Conservation (phyloP, 2,888 invertebrate genomes). For the Schizotus pectinicornis region DNA sequence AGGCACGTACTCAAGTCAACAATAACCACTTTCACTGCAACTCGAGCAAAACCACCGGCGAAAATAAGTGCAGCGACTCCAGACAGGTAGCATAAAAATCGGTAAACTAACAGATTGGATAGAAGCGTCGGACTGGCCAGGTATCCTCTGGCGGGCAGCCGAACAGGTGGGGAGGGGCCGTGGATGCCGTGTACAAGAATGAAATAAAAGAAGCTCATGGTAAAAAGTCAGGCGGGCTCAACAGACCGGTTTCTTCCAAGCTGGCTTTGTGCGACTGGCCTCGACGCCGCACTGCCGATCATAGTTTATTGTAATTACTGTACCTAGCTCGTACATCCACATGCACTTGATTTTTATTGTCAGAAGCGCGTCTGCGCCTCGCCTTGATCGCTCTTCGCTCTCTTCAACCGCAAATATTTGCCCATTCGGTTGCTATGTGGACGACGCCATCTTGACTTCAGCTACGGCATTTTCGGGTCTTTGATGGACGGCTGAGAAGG, state of each 20-base stretch:
- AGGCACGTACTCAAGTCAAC: too few relatives aligned
- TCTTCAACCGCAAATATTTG: slow-evolving; percentile 6
- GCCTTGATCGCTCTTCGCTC: neutral
- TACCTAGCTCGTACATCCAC: slow-evolving; percentile 44
- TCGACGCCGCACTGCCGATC: slow-evolving; percentile 42
- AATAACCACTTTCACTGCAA: slow-evolving; percentile 3
- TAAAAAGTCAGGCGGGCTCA: slow-evolving; percentile 37
- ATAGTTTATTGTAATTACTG: slow-evolving; percentile 49
- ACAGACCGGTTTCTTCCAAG: slow-evolving; percentile 32
- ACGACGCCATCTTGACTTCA: neutral
- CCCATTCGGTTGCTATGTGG: slow-evolving; percentile 4
- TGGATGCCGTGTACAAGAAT: slow-evolving; percentile 24
- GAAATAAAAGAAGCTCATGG: slow-evolving; percentile 38
- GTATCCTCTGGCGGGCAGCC: slow-evolving; percentile 18
- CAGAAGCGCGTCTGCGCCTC: slow-evolving; percentile 35
- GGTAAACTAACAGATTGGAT: slow-evolving; percentile 5
- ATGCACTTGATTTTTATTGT: slow-evolving; percentile 46
- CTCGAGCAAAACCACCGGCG: too few relatives aligned
- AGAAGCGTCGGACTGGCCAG: slow-evolving; percentile 19
- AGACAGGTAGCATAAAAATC: neutral
- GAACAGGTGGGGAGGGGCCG: slow-evolving; percentile 31
- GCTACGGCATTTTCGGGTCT: neutral
- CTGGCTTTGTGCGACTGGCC: slow-evolving; percentile 32
- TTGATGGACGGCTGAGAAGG: neutral
- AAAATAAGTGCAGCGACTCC: too few relatives aligned